phyloP scores from a whole-genome alignment of 2,113 vertebrate species.

The Galeopterus variegatus region DNA sequence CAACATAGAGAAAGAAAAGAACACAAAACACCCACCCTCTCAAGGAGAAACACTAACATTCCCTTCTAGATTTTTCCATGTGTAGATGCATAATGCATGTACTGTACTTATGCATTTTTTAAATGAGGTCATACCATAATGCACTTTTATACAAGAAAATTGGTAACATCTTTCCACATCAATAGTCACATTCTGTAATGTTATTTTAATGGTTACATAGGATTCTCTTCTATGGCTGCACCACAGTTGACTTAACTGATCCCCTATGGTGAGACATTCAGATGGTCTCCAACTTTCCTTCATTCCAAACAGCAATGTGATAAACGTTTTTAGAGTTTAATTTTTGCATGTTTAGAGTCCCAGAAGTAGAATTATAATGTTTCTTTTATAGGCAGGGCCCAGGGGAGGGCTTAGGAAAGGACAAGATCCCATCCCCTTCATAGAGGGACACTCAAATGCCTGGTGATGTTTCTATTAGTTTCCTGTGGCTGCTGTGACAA shows the following conservation, averaged over 20 bases:
- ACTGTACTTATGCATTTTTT: not conserved
- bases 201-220: not conserved
- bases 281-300: not conserved
- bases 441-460: not conserved
- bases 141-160: not conserved
- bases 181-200: not conserved
- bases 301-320: not conserved
- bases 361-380: not conserved
- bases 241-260: not conserved
- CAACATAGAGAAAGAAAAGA: not conserved
- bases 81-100: not conserved
- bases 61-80: not conserved
- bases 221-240: not conserved
- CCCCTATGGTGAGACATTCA: not conserved
- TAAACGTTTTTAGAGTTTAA: not conserved
- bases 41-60: conserved; percentile 9
- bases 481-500: not conserved
- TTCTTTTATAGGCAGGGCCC: not conserved
- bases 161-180: conserved; percentile 8
- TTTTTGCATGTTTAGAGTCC: not conserved
- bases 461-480: fast-evolving
- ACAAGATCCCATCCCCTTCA: not conserved
- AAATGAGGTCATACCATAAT: not conserved
- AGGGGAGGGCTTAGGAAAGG: not conserved
- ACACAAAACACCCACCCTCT: not conserved